Base-by-base conservation (phyloP, 2,888 invertebrate species). In the Thymelicus sylvestris region DNA sequence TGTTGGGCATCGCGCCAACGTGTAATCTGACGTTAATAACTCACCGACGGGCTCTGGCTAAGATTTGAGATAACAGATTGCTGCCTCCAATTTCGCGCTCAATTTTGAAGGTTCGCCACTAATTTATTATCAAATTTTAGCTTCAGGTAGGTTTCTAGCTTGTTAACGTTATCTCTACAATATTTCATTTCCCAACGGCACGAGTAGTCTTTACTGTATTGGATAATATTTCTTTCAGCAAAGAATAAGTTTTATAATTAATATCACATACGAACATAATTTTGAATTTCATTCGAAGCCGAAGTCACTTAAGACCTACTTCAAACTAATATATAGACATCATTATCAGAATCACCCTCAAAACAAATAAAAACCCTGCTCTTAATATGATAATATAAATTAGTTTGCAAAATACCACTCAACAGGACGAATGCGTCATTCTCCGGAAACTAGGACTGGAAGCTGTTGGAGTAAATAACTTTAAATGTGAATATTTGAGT, bases 11-110 rank as follows among this genome's bases (percentile, higher is more conserved):
- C 57, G 57, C 12, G 57, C 57, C 57, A 57, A 13, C 57, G 57
- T 38, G 57, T 57, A 57, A 57, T 57, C 57, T 57, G 57, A 13
- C 57, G 57, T 57, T 57, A 57, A 57, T 57, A 57, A 57, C 57
- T 57, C 57, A 57, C 57, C 57, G 57, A 38, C 57, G 31, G 13
- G 57, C 57, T 57, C 31, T 57, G 57, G 57, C 57, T 57, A 57
- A 57, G 57, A 57, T 57, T 57, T 57, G 57, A 57, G 57, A 57
- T 57, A 57, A 57, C 57, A 38, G 38, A 57, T 57, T 57, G 38
- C 57, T 38, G 57, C 57, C 31, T 57, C 57, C 57, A 31, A 57
- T 57, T 57, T 57, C 57, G 31, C 57, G 57, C 38, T 57, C 13
- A 31, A 57, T 38, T 57, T 57, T 57, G 57, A 57, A 31, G 57